Evolutionary conservation across 1,140 invertebrate species (phyloP), one percentile per base, ranked within the genome.

Genomic region (Drosophila setifemur): DNA sequence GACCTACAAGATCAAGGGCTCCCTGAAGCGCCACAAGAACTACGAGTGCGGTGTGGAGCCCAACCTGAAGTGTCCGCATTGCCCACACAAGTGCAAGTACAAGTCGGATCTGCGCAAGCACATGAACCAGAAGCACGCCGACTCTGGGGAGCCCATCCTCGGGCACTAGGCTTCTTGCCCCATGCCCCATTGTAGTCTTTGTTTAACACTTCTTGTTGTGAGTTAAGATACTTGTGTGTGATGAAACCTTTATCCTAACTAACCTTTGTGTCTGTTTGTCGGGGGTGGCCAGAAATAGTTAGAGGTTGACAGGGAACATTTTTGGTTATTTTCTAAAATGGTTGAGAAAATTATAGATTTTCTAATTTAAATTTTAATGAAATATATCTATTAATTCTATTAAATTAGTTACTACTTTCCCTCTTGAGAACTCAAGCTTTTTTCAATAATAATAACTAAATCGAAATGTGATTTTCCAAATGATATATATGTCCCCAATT

Each of bases 1-100:
- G 33, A 88, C 89, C 2, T 94, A 94, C 81, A 92, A 93, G 54
- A 90, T 92, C 21, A 92, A 92, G 53, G 90, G 91, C 21, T 92
- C 92, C 2, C 66, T 93, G 2, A 91, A 91, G 54, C 91, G 92
- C 14, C 94, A 95, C 75, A 89, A 93, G 55, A 92, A 91, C 28
- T 92, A 93, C 61, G 93, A 95, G 63, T 95, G 94, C 55, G 93
- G 94, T 0, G 92, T 94, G 45, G 90, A 91, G 33, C 90, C 91
- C 4, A 76, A 82, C 0, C 72, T 90, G 1, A 76, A 79, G 25
- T 90, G 89, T 71, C 75, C 75, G 5, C 89, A 89, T 26, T 90
- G 89, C 68, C 78, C 88, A 26, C 89, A 90, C 64, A 90, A 90
- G 63, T 89, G 89, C 70, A 90, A 90, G 67, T 85, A 89, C 57